Base-by-base conservation (phyloP, 2,113 vertebrate genomes). In the Chaetodon trifascialis region DNA sequence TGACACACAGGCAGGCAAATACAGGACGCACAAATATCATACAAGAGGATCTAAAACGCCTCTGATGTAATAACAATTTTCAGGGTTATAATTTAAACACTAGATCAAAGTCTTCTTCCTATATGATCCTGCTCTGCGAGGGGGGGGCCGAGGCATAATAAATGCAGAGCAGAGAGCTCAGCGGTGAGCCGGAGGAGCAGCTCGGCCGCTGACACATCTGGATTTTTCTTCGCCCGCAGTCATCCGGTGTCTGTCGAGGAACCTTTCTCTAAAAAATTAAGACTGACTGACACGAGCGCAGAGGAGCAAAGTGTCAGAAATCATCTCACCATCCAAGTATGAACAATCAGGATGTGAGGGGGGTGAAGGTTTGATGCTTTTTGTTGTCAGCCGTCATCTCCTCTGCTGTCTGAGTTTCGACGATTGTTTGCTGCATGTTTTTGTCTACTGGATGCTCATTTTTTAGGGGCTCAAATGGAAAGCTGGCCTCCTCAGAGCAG, bases 191-290 rank as follows among this genome's bases (percentile, higher is more conserved):
- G 56, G 56, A n/a, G 42, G 71, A 62, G 46, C 30, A 2, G 42
- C 25, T 49, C 55, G 73, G 73, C 73, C 81, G 73, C 73, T 86
- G 79, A 71, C 72, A 71, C 77, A 60, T 76, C 65, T 66, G 58
- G 34, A 81, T 47, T 67, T 49, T 15, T 2, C 52, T 38, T 36
- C 36, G 47, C 54, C 40, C 67, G 12, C 62, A 58, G 54, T 66
- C 60, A 71, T 51, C 23, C 46, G 11, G n/a, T 71, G 71, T 76
- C 65, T 36, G 49, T 80, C 14, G 30, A 65, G 34, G 40, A 34
- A 69, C 1, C 36, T 51, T 34, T 34, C 21, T 30, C 0, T 9
- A 7, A 71, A 36, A 55, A 58, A 5, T 25, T 11, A 46, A 51
- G 42, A 59, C 54, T 56, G 54, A 55, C n/a, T 69, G 75, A 67